These are phyloP conservation scores for Ianthella basta DNA, from an alignment of 37 sponge, comb jelly and placozoan genomes.

Conservation along the genomic window DNA sequence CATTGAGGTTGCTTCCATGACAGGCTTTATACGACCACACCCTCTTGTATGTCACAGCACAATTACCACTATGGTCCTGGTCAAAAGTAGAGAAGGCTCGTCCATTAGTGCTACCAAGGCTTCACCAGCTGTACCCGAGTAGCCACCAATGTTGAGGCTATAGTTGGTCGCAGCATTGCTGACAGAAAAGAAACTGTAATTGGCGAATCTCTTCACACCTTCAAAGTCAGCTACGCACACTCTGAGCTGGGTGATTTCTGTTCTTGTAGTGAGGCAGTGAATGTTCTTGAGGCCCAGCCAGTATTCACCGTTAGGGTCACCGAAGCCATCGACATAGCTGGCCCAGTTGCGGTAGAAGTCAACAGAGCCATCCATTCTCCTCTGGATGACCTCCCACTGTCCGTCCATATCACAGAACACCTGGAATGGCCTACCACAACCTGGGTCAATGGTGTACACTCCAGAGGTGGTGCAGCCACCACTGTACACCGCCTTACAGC, in stretches of 20 bases:
- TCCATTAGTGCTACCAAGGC: background rate
- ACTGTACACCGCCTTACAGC: too few species aligned
- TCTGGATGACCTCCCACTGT: slow-evolving; percentile 1
- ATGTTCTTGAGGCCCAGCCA: slow-evolving; percentile 37
- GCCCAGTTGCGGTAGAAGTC: slow-evolving; percentile 19
- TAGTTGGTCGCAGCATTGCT: slow-evolving; percentile 14
- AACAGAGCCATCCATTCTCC: slow-evolving; percentile 43
- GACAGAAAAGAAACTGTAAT: slow-evolving; percentile 28
- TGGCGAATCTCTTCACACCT: slow-evolving; percentile 19
- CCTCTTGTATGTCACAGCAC: slow-evolving; percentile 16
- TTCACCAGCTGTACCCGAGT: slow-evolving; percentile 16
- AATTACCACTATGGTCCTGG: slow-evolving; percentile 32
- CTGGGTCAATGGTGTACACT: too few species aligned
- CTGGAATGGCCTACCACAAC: too few species aligned
- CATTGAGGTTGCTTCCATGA: slow-evolving; percentile 1
- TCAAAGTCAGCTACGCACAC: slow-evolving; percentile 15
- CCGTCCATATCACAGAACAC: too few species aligned
- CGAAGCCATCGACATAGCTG: slow-evolving; percentile 33
- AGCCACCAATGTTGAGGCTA: slow-evolving; percentile 20
- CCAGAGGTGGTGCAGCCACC: too few species aligned
- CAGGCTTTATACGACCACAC: slow-evolving; percentile 44
- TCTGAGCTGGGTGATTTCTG: background rate
- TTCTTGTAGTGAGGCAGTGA: slow-evolving; percentile 24
- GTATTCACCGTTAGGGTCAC: slow-evolving; percentile 4
- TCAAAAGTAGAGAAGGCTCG: slow-evolving; percentile 28